Percentiles rank a stretch among this genome's conserved stretches.
Conservation (phyloP, 2,888 invertebrate species). For the Pseudanteris insignis region DNA sequence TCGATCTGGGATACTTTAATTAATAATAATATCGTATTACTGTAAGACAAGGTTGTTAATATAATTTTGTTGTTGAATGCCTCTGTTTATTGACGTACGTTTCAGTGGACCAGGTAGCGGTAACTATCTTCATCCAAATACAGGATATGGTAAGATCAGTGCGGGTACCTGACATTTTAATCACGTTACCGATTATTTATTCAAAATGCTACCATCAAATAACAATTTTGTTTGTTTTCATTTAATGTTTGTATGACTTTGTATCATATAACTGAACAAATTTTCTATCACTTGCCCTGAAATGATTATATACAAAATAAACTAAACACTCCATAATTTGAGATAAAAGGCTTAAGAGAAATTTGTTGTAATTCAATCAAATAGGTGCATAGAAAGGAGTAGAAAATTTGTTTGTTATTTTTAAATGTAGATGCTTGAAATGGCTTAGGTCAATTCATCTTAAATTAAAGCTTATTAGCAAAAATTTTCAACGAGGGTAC, state of each 20-base stretch:
- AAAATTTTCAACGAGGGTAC: too few species aligned
- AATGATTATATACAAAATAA: too few species aligned
- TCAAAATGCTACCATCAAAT: slow-evolving; percentile 22
- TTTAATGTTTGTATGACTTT: background rate
- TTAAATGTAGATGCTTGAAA: too few species aligned
- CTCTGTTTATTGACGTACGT: slow-evolving; percentile 63
- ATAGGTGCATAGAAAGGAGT: too few species aligned
- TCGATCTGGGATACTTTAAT: too few species aligned
- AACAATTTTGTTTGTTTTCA: slow-evolving; percentile 1
- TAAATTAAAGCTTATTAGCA: too few species aligned
- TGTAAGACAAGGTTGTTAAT: slow-evolving; percentile 27
- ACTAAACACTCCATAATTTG: too few species aligned
- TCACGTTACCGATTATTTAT: slow-evolving; percentile 19
- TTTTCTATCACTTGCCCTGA: too few species aligned
- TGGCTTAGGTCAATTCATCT: too few species aligned
- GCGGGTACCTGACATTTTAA: slow-evolving; percentile 49
- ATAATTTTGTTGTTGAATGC: slow-evolving; percentile 53
- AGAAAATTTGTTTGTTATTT: too few species aligned
- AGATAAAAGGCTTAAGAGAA: too few species aligned
- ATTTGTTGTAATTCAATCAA: too few species aligned
- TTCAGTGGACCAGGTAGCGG: slow-evolving; percentile 67
- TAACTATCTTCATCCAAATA: slow-evolving; percentile 66
- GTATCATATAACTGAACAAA: background rate
- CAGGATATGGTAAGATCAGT: slow-evolving; percentile 65
- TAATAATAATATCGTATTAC: slow-evolving; percentile 6